Conservation (phyloP, 35 echinoderm and acorn worm species). For the Patiria miniata region DNA sequence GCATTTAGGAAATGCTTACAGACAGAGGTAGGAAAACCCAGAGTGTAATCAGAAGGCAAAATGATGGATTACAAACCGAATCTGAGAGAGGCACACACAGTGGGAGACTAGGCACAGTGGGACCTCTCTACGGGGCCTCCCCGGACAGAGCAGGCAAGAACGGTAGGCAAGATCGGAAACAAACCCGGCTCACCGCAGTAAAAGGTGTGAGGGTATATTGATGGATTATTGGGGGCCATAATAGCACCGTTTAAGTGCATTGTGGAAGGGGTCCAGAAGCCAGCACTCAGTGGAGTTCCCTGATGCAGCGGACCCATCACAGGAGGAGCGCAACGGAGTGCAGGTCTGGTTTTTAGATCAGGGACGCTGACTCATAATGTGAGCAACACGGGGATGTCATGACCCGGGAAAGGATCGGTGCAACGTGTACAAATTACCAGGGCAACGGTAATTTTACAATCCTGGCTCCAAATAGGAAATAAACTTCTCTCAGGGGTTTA, state of each 20-base stretch:
- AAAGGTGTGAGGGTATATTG: background rate
- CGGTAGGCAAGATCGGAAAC: background rate
- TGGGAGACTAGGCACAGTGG: background rate
- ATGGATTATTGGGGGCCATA: constrained; percentile 5
- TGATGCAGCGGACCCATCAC: background rate
- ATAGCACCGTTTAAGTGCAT: constrained; percentile 25
- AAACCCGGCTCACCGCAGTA: background rate
- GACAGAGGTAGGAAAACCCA: background rate
- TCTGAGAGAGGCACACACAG: background rate
- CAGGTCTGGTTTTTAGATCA: constrained; percentile 25
- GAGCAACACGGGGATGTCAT: background rate
- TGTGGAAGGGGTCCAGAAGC: constrained; percentile 1
- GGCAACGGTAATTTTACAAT: background rate
- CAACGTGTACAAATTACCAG: constrained; percentile 18
- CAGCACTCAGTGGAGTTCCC: constrained; percentile 9
- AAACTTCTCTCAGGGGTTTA: background rate
- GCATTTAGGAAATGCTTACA: background rate
- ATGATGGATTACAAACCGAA: background rate
- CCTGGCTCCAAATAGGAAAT: background rate
- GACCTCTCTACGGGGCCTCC: background rate
- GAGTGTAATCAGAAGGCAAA: background rate
- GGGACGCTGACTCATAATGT: background rate
- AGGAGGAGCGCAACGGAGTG: background rate
- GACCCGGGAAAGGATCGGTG: background rate
- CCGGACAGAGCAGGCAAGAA: background rate